Base-by-base conservation (phyloP, 2,888 invertebrate species). In the Parelbella ahira region DNA sequence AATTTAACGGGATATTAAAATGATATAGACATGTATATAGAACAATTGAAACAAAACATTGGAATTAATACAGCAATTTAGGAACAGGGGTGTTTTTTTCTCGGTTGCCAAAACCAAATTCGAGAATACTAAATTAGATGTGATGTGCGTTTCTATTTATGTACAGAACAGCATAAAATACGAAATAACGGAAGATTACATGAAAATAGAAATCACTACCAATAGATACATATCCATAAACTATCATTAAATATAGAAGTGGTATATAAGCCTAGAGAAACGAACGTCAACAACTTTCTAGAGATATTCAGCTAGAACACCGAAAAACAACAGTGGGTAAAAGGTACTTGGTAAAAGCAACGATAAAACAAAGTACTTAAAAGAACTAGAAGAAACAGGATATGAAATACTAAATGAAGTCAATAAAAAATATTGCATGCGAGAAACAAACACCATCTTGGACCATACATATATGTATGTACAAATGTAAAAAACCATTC, bases 91-190 rank as follows among this genome's bases (percentile, higher is more conserved):
- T n/a, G n/a, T n/a, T n/a, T n/a, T n/a, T n/a, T n/a, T n/a, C n/a
- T n/a, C n/a, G n/a, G n/a, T n/a, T n/a, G n/a, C n/a, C n/a, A n/a
- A n/a, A n/a, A n/a, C n/a, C n/a, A n/a, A n/a, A n/a, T n/a, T n/a
- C n/a, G n/a, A n/a, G n/a, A n/a, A n/a, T n/a, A n/a, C n/a, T n/a
- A n/a, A n/a, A n/a, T n/a, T n/a, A n/a, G n/a, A n/a, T n/a, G n/a
- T n/a, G n/a, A n/a, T n/a, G n/a, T n/a, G n/a, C n/a, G 56, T 58
- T 1, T 60, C 58, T 0, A 51, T 53, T 4, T 59, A 45, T 38
- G 49, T 55, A 0, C 57, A 58, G 11, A 44, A 54, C 2, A 45
- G 29, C 10, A 23, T 61, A n/a, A 51, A 53, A 33, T 48, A 50
- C 11, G 27, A 45, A 2, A 9, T 53, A 12, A 37, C 49, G 1